Evolutionary conservation across 2,797 vertebrate genomes (phyloP).

Genomic region (Xenops minutus): DNA sequence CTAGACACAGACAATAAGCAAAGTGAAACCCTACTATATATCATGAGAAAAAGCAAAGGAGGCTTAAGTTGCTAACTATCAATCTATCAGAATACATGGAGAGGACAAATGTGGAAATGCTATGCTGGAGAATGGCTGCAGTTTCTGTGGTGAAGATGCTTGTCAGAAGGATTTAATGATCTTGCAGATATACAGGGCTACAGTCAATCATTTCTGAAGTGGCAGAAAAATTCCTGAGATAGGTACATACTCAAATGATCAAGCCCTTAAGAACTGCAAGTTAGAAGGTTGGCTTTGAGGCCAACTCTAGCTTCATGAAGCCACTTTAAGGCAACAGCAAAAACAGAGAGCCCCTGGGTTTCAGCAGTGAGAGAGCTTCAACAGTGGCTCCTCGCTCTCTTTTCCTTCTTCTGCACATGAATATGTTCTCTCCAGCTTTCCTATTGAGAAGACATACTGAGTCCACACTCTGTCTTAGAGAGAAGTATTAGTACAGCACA

Average conservation of each 20-base stretch:
- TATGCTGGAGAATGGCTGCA: neutral
- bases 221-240: neutral
- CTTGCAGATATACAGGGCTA: neutral
- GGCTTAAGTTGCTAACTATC: neutral
- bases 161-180: neutral
- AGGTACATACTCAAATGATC: neutral
- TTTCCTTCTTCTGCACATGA: neutral
- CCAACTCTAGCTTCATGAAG: neutral
- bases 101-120: neutral
- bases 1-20: neutral
- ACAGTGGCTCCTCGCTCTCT: neutral
- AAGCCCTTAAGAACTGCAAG: neutral
- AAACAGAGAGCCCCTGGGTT: neutral
- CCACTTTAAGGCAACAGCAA: neutral
- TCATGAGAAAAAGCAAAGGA: neutral
- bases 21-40: neutral
- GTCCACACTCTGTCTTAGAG: neutral
- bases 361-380: neutral
- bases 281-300: neutral
- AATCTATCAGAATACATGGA: neutral
- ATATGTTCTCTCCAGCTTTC: neutral
- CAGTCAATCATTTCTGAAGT: neutral
- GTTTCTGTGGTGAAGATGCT: neutral
- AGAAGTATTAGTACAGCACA: neutral
- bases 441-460: neutral